Evolutionary conservation across 2,888 invertebrate species (phyloP), one percentile per base, ranked within the genome.

Genomic region (Hypolimnas misippus): DNA sequence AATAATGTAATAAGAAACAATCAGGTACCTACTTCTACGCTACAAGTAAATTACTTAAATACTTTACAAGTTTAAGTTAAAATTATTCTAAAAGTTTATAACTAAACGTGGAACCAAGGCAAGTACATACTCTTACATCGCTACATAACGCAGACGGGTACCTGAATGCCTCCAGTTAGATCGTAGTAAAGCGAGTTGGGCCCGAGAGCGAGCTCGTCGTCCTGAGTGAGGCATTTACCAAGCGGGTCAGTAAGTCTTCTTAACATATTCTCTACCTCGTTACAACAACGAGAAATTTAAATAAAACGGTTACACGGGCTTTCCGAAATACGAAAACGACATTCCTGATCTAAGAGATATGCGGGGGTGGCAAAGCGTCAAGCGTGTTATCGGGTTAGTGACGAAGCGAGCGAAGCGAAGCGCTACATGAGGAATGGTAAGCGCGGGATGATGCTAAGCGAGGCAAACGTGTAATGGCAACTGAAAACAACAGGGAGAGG

Each of bases 101-200:
- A 71, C 70, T 65, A 65, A 56, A 65, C 51, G 55, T 42, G 57
- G 25, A 54, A 42, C 38, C 38, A 54, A 53, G 54, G 38, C 40
- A 58, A 51, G 55, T 62, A 70, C 66, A 68, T 70, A 70, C 64
- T 67, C 62, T 62, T 42, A 19, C 57, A 66, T 42, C 60, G 67
- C 69, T 65, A 70, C 57, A 63, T 67, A 65, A 66, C 61, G 66
- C 70, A 69, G 73, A 75, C 74, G 73, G 86, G 88, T 92, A 92
- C 92, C 92, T 92, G 92, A 90, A 89, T 89, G 89, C 91, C 91
- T 90, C 91, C 92, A 81, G 90, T 87, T 86, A 91, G 85, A 83
- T 91, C 90, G 91, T 92, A 89, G 92, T 89, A 92, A 83, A 89
- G 91, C 84, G 91, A 90, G 87, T 90, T 87, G 84, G 90, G 86